These are phyloP conservation scores for Cylas formicarius DNA, from an alignment of 1,140 invertebrate genomes.

Conservation along the genomic window DNA sequence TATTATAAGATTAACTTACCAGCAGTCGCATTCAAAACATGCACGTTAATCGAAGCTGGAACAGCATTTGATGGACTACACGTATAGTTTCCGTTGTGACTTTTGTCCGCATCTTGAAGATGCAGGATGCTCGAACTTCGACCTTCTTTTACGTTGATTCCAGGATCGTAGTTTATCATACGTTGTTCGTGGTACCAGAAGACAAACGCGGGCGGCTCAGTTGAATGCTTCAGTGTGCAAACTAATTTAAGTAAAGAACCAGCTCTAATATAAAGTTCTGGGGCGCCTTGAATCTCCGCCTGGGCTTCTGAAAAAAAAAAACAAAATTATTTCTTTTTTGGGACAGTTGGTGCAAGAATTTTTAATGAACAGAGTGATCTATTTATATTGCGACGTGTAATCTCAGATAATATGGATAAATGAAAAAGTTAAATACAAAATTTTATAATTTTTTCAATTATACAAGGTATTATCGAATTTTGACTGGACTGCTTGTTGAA, in stretches of 20 bases:
- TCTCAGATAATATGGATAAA: too few species aligned
- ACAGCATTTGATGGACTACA: conserved; percentile 63
- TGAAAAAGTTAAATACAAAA: too few species aligned
- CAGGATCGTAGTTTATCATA: conserved; percentile 66
- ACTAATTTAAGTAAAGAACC: conserved; percentile 64
- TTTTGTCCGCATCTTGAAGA: conserved; percentile 49
- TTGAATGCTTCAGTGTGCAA: conserved; percentile 62
- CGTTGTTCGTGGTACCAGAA: conserved; percentile 71
- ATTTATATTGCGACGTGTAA: too few species aligned
- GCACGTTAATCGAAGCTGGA: conserved; percentile 59
- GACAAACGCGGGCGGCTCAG: conserved; percentile 67
- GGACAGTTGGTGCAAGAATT: too few species aligned
- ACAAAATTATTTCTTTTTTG: not conserved
- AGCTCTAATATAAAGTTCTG: conserved; percentile 67
- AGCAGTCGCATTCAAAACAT: conserved; percentile 50
- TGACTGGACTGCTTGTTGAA: too few species aligned
- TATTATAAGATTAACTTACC: conserved; percentile 28
- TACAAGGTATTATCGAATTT: too few species aligned
- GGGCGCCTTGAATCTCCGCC: conserved; percentile 66
- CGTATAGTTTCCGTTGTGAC: conserved; percentile 60
- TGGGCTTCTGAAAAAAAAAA: conserved; percentile 53
- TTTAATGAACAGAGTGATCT: too few species aligned
- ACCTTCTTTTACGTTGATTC: conserved; percentile 43
- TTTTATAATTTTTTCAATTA: too few species aligned
- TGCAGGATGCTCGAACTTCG: conserved; percentile 48